These are phyloP conservation scores for Andrena chrysosceles DNA, from an alignment of 2,888 invertebrate genomes.

Conservation along the genomic window DNA sequence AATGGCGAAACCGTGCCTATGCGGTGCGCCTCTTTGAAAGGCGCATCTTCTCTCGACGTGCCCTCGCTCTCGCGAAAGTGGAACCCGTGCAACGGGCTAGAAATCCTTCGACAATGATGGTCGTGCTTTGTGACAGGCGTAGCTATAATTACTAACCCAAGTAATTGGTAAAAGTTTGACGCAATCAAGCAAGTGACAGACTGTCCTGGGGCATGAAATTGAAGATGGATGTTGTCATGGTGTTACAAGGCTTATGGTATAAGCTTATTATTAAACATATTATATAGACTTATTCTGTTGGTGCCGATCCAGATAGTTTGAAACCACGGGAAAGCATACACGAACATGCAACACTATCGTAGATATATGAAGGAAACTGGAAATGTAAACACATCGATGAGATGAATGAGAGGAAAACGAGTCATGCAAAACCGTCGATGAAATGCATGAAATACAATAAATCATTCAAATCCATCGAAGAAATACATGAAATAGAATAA, in stretches of 20 bases:
- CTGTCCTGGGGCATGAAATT: neutral
- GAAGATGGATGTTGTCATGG: neutral
- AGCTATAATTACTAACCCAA: slow-evolving; percentile 30
- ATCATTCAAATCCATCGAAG: no score
- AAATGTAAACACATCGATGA: no score
- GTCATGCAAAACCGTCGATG: no score
- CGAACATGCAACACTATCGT: no score
- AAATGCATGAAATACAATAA: no score
- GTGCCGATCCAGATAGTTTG: no score
- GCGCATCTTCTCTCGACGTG: slow-evolving; percentile 11
- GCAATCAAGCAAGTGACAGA: slow-evolving; percentile 25
- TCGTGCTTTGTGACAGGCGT: slow-evolving; percentile 21
- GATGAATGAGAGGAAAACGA: no score
- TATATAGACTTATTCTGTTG: no score
- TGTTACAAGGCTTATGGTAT: neutral
- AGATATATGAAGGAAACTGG: no score
- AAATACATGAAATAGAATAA: no score
- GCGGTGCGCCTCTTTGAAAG: slow-evolving; percentile 20
- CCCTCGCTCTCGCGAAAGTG: slow-evolving; percentile 30
- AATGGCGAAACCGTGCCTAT: slow-evolving; percentile 50
- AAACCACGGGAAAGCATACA: no score
- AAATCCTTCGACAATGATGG: slow-evolving; percentile 46
- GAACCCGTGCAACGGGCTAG: slow-evolving; percentile 18
- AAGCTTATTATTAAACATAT: no score
- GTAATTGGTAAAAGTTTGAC: neutral